These are phyloP conservation scores for Poeciliopsis turrubarensis DNA, from an alignment of 2,113 vertebrate species.

Conservation along the genomic window DNA sequence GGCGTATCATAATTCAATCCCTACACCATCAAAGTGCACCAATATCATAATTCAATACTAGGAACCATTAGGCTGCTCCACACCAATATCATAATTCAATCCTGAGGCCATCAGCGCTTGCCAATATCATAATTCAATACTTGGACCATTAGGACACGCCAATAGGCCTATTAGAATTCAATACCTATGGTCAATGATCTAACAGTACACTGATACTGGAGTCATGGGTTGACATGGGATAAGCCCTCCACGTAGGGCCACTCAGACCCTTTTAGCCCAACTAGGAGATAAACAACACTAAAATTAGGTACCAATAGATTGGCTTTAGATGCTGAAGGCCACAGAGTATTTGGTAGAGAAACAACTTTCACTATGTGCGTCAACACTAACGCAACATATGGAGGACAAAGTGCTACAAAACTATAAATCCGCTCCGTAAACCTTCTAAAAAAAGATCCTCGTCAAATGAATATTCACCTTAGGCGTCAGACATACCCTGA, in stretches of 20 bases:
- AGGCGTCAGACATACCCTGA: conserved; percentile 58
- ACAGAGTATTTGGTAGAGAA: conserved; percentile 36
- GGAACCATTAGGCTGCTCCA: conserved; percentile 72
- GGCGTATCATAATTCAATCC: conserved; percentile 79
- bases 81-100: conserved; percentile 81
- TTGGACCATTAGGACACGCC: conserved; percentile 69
- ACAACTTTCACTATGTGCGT: conserved; percentile 18
- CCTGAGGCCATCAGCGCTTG: conserved; percentile 68
- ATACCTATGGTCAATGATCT: conserved; percentile 78
- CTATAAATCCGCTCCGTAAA: conserved; percentile 33
- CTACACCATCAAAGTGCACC: conserved; percentile 72
- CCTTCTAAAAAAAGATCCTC: conserved; percentile 30
- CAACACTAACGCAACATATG: conserved; percentile 10
- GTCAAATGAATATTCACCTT: conserved; percentile 31
- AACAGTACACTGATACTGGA: conserved; percentile 71
- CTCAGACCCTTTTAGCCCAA: conserved; percentile 63
- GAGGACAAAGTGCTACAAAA: conserved; percentile 35
- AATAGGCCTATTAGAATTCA: conserved; percentile 80
- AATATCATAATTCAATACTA: conserved; percentile 81
- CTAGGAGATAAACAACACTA: conserved; percentile 71
- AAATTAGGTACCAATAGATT: conserved; percentile 66
- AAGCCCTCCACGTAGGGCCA: conserved; percentile 41
- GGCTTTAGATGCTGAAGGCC: conserved; percentile 23
- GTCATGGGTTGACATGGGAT: conserved; percentile 70
- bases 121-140: conserved; percentile 82